phyloP scores from a whole-genome alignment of 2,113 vertebrate species.

The Cariama cristata region DNA sequence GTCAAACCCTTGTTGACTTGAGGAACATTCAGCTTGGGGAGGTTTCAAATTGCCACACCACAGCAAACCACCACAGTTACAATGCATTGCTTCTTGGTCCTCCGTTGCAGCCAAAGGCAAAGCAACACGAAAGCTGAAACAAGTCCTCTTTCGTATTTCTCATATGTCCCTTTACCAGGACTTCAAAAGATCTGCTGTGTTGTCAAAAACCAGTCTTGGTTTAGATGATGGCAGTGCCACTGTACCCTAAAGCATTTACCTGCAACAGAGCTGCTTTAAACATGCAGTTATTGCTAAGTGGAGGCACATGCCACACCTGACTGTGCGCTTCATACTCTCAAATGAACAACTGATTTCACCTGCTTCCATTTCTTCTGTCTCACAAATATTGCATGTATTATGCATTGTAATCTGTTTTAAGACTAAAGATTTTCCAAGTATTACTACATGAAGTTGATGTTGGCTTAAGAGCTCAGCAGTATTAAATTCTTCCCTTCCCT shows the following conservation, averaged over 20 bases:
- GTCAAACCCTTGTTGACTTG: background rate
- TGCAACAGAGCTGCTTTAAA: background rate
- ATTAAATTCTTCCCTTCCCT: background rate
- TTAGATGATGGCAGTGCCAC: background rate
- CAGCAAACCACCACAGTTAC: background rate
- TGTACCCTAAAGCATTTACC: background rate
- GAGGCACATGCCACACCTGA: background rate
- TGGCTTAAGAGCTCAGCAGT: conserved; percentile 13
- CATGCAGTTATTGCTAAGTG: background rate
- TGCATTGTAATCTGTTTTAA: background rate
- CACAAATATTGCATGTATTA: background rate
- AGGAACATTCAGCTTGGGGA: background rate
- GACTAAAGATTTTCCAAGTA: background rate
- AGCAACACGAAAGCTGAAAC: background rate
- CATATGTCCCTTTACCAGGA: background rate
- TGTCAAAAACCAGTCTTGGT: background rate
- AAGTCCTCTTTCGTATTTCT: background rate
- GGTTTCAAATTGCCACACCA: background rate
- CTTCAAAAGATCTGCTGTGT: background rate
- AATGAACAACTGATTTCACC: background rate
- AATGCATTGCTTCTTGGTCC: background rate
- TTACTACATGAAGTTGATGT: background rate
- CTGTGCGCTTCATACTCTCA: background rate
- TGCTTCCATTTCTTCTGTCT: background rate
- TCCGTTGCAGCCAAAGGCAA: background rate